phyloP scores from a whole-genome alignment of 2,888 invertebrate genomes.

The Drymonia ruficornis region DNA sequence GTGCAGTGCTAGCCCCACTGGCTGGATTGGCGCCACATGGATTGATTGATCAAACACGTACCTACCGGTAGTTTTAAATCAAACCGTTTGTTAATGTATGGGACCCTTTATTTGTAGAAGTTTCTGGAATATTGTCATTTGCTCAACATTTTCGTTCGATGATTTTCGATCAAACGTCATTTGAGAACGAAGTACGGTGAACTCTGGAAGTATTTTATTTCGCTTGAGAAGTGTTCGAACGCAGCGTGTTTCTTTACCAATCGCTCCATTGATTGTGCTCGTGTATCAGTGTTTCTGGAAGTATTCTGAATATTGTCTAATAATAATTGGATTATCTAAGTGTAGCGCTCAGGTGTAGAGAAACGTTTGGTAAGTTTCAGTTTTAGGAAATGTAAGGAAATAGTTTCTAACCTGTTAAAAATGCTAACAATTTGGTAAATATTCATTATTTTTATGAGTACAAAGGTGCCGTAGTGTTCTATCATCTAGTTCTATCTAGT shows the following conservation, averaged over 20 bases:
- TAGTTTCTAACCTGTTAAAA: not conserved
- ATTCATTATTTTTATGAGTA: no score
- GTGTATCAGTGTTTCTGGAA: conserved; percentile 46
- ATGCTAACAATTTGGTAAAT: not conserved
- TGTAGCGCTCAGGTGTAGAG: conserved; percentile 6
- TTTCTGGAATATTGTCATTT: conserved; percentile 46
- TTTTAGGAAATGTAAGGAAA: not conserved
- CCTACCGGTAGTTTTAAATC: no score
- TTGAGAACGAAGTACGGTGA: conserved; percentile 10
- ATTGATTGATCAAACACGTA: no score
- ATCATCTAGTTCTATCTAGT: no score
- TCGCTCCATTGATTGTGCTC: conserved; percentile 28
- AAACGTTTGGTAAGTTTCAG: conserved; percentile 21
- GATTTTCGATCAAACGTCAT: conserved; percentile 41
- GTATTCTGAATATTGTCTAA: conserved; percentile 21
- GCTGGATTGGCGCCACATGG: no score
- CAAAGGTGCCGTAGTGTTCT: no score
- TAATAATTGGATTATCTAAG: conserved; percentile 12
- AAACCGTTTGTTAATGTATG: conserved; percentile 1
- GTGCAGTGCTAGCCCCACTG: no score
- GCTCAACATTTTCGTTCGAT: conserved; percentile 27
- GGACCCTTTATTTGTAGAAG: conserved; percentile 36
- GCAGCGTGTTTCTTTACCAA: conserved; percentile 28
- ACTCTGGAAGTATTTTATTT: conserved; percentile 10
- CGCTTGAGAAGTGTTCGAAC: conserved; percentile 20